Percentiles rank a stretch among this genome's conserved stretches.
Conservation (phyloP, 2,888 invertebrate genomes). For the Nebria brevicollis region DNA sequence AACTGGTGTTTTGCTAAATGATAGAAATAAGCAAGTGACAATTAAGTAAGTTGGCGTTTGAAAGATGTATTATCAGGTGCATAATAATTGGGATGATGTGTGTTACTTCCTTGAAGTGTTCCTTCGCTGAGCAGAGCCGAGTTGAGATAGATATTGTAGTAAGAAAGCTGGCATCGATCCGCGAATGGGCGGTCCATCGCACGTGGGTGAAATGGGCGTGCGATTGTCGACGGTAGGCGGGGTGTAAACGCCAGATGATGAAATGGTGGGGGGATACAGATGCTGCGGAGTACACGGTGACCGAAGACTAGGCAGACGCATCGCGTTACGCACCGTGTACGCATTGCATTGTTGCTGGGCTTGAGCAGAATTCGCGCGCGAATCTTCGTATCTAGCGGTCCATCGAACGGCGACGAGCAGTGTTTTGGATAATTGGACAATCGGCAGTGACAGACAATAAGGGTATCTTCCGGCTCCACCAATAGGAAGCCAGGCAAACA, state of each 20-base stretch:
- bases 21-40: too few species aligned
- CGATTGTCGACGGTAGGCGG: constrained; percentile 49
- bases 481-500: constrained; percentile 18
- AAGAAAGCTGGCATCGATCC: constrained; percentile 47
- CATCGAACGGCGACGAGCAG: background rate
- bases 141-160: background rate
- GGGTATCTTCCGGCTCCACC: background rate
- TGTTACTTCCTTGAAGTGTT: background rate
- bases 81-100: background rate
- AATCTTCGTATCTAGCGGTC: background rate
- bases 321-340: constrained; percentile 61
- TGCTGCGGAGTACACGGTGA: constrained; percentile 55
- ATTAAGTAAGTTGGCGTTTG: too few species aligned
- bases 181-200: constrained; percentile 43
- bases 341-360: constrained; percentile 51
- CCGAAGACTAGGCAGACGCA: constrained; percentile 60
- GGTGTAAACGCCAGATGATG: constrained; percentile 57
- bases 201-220: constrained; percentile 47
- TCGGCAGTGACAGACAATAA: constrained; percentile 2
- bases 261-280: constrained; percentile 56
- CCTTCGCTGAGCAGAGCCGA: background rate
- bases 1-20: too few species aligned
- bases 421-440: background rate
- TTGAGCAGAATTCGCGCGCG: constrained; percentile 10
- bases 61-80: background rate